These are phyloP conservation scores for Acanthococcus lagerstroemiae DNA, from an alignment of 2,888 invertebrate species.

Conservation along the genomic window DNA sequence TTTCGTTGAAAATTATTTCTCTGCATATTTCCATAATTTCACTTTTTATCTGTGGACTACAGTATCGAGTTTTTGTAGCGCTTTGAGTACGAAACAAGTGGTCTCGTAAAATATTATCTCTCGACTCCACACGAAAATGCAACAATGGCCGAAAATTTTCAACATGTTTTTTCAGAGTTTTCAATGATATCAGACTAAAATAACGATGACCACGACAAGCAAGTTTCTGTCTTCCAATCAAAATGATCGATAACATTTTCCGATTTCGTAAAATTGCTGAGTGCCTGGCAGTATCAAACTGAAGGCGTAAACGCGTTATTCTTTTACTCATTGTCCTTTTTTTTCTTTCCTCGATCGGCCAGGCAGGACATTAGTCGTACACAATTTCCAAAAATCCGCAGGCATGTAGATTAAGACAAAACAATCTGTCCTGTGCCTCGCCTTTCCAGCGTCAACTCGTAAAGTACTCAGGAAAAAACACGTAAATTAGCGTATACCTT, in stretches of 20 bases:
- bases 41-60: slow-evolving; percentile 35
- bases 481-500: no score
- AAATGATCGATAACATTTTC: slow-evolving; percentile 2
- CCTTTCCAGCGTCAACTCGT: no score
- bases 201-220: slow-evolving; percentile 38
- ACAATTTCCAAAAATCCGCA: no score
- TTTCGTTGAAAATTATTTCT: slow-evolving; percentile 34
- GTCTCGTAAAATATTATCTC: slow-evolving; percentile 35
- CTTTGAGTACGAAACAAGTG: slow-evolving; percentile 31
- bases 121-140: slow-evolving; percentile 33
- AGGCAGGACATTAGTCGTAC: no score
- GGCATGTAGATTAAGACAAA: no score
- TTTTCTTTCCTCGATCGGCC: no score
- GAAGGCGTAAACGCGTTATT: neutral
- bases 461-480: no score
- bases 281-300: neutral
- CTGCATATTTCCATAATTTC: slow-evolving; percentile 36
- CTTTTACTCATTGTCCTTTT: slow-evolving; percentile 5
- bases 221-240: slow-evolving; percentile 36
- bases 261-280: slow-evolving; percentile 4
- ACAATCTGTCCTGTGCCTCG: no score
- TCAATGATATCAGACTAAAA: slow-evolving; percentile 29
- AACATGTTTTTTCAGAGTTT: slow-evolving; percentile 30
- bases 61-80: slow-evolving; percentile 30
- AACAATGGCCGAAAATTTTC: slow-evolving; percentile 37